Conservation (phyloP, 2,888 invertebrate species). For the Caenorhabditis parvicauda region DNA sequence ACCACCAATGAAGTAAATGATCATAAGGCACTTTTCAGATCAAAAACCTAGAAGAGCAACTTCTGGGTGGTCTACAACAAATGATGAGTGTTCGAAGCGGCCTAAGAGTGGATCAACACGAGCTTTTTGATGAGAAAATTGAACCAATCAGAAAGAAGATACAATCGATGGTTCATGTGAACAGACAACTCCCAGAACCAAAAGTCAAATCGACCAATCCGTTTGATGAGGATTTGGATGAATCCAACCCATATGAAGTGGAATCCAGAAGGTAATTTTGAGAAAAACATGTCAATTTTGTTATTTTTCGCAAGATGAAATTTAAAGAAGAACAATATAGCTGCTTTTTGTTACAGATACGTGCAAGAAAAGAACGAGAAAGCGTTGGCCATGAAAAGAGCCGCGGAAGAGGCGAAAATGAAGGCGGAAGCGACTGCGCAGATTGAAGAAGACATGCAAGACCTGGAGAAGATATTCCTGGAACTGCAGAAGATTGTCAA, state of each 20-base stretch:
- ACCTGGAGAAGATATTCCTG: conserved; percentile 51
- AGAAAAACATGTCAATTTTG: background rate
- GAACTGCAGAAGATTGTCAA: conserved; percentile 53
- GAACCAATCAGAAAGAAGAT: conserved; percentile 49
- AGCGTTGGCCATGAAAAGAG: conserved; percentile 20
- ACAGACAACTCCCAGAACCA: conserved; percentile 13
- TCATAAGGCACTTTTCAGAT: conserved; percentile 24
- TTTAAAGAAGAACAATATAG: background rate
- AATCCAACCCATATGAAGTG: conserved; percentile 34
- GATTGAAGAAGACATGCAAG: conserved; percentile 47
- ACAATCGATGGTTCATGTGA: conserved; percentile 31
- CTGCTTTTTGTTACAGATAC: conserved; percentile 9
- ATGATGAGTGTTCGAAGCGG: conserved; percentile 31
- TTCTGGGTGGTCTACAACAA: conserved; percentile 41
- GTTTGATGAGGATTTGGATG: conserved; percentile 15
- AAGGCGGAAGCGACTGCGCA: conserved; percentile 32
- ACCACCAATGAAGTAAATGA: background rate
- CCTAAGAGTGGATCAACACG: conserved; percentile 23
- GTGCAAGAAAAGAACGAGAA: conserved; percentile 14
- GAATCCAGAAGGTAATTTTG: conserved; percentile 19
- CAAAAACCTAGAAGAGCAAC: conserved; percentile 37
- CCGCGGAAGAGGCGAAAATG: conserved; percentile 27
- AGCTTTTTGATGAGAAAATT: conserved; percentile 40
- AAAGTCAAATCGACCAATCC: conserved; percentile 4
- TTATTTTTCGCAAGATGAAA: background rate